Base-by-base conservation (phyloP, 2,797 vertebrate genomes). In the Masticophis lateralis region DNA sequence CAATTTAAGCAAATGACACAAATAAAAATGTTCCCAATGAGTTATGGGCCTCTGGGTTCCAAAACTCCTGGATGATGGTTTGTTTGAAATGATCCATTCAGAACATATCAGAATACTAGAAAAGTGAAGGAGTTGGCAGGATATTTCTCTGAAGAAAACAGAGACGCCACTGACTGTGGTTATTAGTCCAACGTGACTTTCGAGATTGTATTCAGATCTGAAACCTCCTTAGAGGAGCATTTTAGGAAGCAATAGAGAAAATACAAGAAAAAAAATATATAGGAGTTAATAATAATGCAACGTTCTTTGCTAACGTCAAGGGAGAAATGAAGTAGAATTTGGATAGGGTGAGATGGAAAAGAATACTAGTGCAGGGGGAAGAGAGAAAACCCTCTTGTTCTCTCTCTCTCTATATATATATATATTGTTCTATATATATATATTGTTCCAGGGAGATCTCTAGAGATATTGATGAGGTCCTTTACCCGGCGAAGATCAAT, bases 131-230 rank as follows among this genome's bases (percentile, higher is more conserved):
- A 89, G 69, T 20, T 74, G 14, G 69, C 1, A 37, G 16, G 32
- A 51, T 0, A 0, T 60, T 93, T 28, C 28, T 83, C 69, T 63
- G 91, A 95, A 91, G 86, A 28, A 61, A 51, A 22, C 18, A 47
- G 91, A 91, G 79, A 92, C 89, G 92, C 63, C 13, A 43, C 66
- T 51, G 3, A 94, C 94, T 94, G 92, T 88, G 95, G 89, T 63
- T 94, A 94, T 92, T 69, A 43, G 59, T 87, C 92, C 79, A 32
- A 93, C 53, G 69, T 37, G 92, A 53, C 79, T 16, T 61, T 93
- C 90, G 92, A 93, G 92, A 79, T 94, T 94, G 83, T 47, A 87
- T 89, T 5, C 0, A n/a, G 93, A 83, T 91, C 66, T 87, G 83
- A 66, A 87, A 90, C 25, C 12, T 0, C 63, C 13, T 89, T 91